Evolutionary conservation across 1,140 invertebrate species (phyloP), one percentile per base, ranked within the genome.

Genomic region (Drosophila arawakana): DNA sequence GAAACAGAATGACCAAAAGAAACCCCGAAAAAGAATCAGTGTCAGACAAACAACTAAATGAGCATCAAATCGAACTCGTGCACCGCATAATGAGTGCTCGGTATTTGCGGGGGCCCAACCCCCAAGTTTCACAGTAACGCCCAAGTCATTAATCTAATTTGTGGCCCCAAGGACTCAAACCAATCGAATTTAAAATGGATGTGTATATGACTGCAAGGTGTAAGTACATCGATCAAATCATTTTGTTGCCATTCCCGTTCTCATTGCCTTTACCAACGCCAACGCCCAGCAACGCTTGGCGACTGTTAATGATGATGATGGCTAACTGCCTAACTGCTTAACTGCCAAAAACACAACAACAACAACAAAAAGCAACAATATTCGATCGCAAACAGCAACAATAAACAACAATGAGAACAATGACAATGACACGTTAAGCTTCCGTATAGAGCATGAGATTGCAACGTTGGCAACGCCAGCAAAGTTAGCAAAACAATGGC

Each of bases 61-160:
- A 78, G 83, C 80, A 88, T 88, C 77, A 88, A 88, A 89, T 88
- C 83, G 83, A 89, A 89, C 84, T 89, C 84, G 83, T 84, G 83
- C 84, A 74, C 63, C 77, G 83, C 84, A 88, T 88, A 88, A 88
- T 88, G 83, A 89, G 80, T 70, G 71, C 52, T 70, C 44, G 55
- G 15, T 54, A 61, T 58, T 71, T 60, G 50, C 41, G 15, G 44
- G 30, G 18, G 9, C 46, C n/a, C 18, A 13, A 9, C 25, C 25
- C 21, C 10, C 18, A 49, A 13, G 35, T 35, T 55, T 57, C 37
- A 13, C 25, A 58, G 35, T 54, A 46, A 73, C 73, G 63, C 73
- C 65, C 67, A 59, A 68, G 73, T 75, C 84, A 88, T 88, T 88
- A 88, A 88, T 88, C 83, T 88, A 88, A 88, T 88, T 88, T 88